Percentiles rank a stretch among this genome's conserved stretches.
Evolutionary conservation across 1,140 invertebrate genomes (phyloP).

Genomic region (Dendroctonus valens): DNA sequence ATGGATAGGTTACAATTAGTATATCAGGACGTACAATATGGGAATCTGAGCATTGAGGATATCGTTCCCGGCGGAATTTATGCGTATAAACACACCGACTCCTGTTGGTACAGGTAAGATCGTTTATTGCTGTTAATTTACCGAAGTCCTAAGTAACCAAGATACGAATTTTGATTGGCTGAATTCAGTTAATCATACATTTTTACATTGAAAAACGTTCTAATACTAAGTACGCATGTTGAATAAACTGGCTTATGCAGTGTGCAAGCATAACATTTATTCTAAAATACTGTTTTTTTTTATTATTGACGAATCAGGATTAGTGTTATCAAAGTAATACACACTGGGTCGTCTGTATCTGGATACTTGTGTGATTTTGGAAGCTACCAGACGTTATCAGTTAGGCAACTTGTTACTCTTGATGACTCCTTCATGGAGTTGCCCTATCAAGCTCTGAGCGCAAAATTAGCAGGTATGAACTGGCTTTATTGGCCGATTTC

Average conservation of each 20-base stretch:
- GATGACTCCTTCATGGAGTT: conserved; percentile 52
- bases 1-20: conserved; percentile 43
- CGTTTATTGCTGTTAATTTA: too few species aligned
- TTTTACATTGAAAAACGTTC: too few species aligned
- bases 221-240: too few species aligned
- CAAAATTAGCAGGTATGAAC: conserved; percentile 54
- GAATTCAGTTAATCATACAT: too few species aligned
- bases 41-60: conserved; percentile 41
- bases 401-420: conserved; percentile 52
- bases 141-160: too few species aligned
- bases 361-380: conserved; percentile 60
- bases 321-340: conserved; percentile 51
- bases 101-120: conserved; percentile 45
- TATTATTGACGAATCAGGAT: conserved; percentile 42
- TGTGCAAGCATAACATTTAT: too few species aligned
- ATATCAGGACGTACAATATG: conserved; percentile 37
- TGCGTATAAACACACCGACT: conserved; percentile 46
- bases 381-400: conserved; percentile 50
- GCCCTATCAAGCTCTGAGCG: conserved; percentile 60
- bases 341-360: conserved; percentile 51
- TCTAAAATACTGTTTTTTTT: too few species aligned
- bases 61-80: conserved; percentile 47
- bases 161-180: too few species aligned
- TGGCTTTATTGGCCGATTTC: not conserved
- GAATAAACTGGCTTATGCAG: too few species aligned